These are phyloP conservation scores for Odocoileus hemionus DNA, from an alignment of 2,113 vertebrate species.

Conservation along the genomic window DNA sequence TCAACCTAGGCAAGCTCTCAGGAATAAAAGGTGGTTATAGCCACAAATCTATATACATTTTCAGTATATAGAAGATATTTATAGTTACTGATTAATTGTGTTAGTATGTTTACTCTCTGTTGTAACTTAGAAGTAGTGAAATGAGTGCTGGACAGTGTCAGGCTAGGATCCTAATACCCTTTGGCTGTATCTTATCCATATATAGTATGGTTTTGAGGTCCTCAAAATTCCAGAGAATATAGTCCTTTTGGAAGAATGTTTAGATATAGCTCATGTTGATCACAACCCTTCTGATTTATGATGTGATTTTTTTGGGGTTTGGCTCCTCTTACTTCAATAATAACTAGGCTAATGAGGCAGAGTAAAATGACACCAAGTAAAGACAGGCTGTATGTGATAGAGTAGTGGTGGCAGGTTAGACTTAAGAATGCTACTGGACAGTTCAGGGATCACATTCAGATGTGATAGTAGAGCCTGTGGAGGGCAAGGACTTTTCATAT, in stretches of 20 bases:
- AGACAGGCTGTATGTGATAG: background rate
- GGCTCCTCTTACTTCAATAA: background rate
- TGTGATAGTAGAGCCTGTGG: background rate
- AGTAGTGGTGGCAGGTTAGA: background rate
- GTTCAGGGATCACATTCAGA: constrained; percentile 1
- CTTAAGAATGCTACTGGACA: background rate
- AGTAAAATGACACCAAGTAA: background rate
- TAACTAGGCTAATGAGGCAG: background rate
- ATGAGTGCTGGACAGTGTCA: background rate
- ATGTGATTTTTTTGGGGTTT: background rate
- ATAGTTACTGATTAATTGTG: background rate
- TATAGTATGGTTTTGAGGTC: background rate
- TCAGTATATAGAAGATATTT: background rate
- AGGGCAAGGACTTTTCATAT: background rate
- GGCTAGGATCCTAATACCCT: background rate
- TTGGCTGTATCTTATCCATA: background rate
- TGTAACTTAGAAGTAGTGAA: background rate
- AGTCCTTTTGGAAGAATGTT: constrained; percentile 4
- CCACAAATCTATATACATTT: background rate
- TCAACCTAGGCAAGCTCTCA: background rate
- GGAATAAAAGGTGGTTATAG: background rate
- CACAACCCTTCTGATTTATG: background rate
- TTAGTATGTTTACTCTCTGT: background rate
- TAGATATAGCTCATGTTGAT: background rate
- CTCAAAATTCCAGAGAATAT: background rate